A percentile compares a stretch with the other conserved stretches of the same genome.
phyloP scores from a whole-genome alignment of 2,797 vertebrate species.

The Champsocephalus gunnari region DNA sequence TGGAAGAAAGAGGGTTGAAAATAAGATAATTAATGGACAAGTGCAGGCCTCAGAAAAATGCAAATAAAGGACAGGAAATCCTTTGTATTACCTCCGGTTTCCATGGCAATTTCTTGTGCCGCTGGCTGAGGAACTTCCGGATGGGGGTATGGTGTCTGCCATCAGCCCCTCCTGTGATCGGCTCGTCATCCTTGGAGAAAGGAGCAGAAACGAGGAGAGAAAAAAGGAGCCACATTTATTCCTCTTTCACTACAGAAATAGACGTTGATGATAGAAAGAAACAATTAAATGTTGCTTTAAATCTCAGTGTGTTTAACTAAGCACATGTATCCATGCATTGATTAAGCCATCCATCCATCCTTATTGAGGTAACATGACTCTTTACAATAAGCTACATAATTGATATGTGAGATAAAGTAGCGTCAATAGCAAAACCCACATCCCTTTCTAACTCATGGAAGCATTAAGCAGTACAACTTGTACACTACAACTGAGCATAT shows the following conservation, averaged over 20 bases:
- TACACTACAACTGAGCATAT: conserved; percentile 8
- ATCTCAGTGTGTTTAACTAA: neutral
- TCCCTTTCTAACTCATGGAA: conserved; percentile 15
- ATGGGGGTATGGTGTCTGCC: conserved; percentile 75
- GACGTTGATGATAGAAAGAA: neutral
- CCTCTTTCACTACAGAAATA: neutral
- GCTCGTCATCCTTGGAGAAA: conserved; percentile 81
- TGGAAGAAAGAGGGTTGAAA: neutral
- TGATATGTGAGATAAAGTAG: conserved; percentile 31
- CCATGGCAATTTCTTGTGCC: conserved; percentile 84
- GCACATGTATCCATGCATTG: neutral
- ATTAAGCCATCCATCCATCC: conserved; percentile 2
- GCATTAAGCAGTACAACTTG: conserved; percentile 1
- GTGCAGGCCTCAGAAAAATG: neutral
- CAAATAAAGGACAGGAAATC: accelerated
- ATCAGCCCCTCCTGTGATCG: conserved; percentile 63
- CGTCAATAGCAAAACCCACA: conserved; percentile 25
- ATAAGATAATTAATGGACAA: neutral
- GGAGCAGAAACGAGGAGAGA: conserved; percentile 25
- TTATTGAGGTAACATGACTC: conserved; percentile 13
- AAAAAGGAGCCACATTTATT: conserved; percentile 23
- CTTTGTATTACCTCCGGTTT: conserved; percentile 83
- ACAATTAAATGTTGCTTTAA: conserved; percentile 1
- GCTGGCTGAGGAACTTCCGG: conserved; percentile 81
- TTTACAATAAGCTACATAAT: conserved; percentile 14